phyloP scores from a whole-genome alignment of 2,797 vertebrate genomes.

The Balearica regulorum region DNA sequence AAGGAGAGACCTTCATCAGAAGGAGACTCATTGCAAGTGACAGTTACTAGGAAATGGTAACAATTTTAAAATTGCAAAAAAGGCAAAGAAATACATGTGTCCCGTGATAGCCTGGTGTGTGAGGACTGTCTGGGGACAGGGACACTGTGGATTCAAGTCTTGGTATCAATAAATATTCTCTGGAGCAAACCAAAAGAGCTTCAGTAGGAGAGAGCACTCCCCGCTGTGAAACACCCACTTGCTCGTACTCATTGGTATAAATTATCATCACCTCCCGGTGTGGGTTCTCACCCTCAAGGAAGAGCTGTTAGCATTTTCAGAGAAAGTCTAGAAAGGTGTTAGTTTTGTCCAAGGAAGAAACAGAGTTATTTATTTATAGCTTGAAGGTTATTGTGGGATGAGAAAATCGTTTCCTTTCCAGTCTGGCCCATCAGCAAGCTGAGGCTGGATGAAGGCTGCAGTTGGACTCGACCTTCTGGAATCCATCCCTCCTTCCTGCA shows the following conservation, averaged over 20 bases:
- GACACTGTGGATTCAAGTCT: background rate
- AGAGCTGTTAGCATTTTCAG: background rate
- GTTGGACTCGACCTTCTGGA: background rate
- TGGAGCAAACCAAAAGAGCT: conserved; percentile 21
- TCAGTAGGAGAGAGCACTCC: background rate
- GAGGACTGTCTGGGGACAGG: background rate
- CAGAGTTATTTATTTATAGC: conserved; percentile 29
- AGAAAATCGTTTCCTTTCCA: background rate
- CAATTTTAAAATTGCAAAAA: background rate
- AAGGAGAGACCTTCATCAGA: background rate
- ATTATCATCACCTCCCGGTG: background rate
- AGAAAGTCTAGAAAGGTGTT: conserved; percentile 19
- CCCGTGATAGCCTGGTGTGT: background rate
- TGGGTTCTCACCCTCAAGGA: background rate
- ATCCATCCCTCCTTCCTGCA: background rate
- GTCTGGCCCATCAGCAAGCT: background rate
- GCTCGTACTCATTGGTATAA: background rate
- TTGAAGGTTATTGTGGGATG: background rate
- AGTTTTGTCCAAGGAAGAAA: conserved; percentile 16
- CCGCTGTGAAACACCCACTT: conserved; percentile 12
- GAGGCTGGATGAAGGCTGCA: background rate
- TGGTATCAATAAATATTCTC: background rate
- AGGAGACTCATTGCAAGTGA: background rate
- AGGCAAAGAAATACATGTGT: background rate
- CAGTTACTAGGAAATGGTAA: background rate